Conservation (phyloP, 2,888 invertebrate species). For the Blomia tropicalis region DNA sequence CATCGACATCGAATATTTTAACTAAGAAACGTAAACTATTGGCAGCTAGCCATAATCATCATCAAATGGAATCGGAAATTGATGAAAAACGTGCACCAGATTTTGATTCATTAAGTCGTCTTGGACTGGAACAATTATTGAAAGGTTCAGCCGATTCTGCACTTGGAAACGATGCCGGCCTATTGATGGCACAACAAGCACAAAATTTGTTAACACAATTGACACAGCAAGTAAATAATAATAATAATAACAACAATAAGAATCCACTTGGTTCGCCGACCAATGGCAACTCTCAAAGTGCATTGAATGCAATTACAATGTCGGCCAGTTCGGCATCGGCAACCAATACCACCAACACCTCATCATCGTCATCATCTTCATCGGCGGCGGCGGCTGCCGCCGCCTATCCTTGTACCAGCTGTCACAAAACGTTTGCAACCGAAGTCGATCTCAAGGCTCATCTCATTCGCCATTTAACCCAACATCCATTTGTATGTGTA, state of each 20-base stretch:
- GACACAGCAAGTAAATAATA: neutral
- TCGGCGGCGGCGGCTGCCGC: neutral
- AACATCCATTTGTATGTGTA: constrained; percentile 27
- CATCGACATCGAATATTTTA: neutral
- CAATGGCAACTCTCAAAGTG: neutral
- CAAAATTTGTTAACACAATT: constrained; percentile 1
- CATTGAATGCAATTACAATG: neutral
- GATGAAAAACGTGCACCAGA: neutral
- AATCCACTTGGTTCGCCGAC: neutral
- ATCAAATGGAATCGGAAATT: neutral
- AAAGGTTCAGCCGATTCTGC: neutral
- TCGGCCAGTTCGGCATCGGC: neutral
- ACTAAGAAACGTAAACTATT: constrained; percentile 13
- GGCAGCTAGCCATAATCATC: neutral
- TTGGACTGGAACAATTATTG: neutral
- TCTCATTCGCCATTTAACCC: constrained; percentile 24
- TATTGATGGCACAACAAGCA: neutral
- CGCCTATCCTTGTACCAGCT: constrained; percentile 24
- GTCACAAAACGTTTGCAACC: constrained; percentile 26
- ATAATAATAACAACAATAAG: neutral
- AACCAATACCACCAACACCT: neutral
- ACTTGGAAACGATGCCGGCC: neutral
- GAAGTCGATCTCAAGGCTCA: constrained; percentile 26
- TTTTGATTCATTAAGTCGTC: neutral
- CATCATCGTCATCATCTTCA: neutral